A percentile compares a stretch with the other conserved stretches of the same genome.
These are phyloP conservation scores for Caenorhabditis sinica DNA, from an alignment of 2,888 invertebrate species.

Conservation along the genomic window DNA sequence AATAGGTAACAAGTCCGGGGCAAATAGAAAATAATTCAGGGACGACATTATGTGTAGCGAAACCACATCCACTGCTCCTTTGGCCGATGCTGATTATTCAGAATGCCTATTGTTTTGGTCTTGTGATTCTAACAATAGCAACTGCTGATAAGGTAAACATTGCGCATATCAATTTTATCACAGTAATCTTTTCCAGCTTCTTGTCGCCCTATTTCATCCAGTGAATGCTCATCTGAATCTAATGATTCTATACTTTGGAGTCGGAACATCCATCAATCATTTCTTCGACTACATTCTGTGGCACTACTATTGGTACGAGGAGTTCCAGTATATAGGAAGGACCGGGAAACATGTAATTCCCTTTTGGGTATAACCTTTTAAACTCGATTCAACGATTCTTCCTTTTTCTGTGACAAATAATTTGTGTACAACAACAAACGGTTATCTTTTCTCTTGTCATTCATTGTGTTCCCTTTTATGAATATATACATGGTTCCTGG, in stretches of 20 bases:
- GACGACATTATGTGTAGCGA: conserved; percentile 68
- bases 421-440: conserved; percentile 12
- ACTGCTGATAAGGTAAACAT: conserved; percentile 69
- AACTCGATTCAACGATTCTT: conserved; percentile 16
- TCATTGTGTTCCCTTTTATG: not conserved
- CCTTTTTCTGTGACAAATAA: conserved; percentile 7
- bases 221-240: conserved; percentile 76
- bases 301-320: conserved; percentile 80
- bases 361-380: conserved; percentile 74
- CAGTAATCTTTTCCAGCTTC: conserved; percentile 58
- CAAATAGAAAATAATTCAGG: conserved; percentile 41
- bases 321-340: conserved; percentile 73
- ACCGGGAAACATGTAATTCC: conserved; percentile 78
- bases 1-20: not conserved
- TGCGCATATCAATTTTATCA: too few relatives aligned
- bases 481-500: not conserved
- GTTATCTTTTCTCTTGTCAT: not conserved
- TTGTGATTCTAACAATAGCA: conserved; percentile 80
- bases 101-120: conserved; percentile 80
- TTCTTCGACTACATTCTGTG: conserved; percentile 79
- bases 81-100: conserved; percentile 80
- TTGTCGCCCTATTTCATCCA: conserved; percentile 76
- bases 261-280: conserved; percentile 76
- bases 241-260: conserved; percentile 75
- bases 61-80: conserved; percentile 75